phyloP scores from a whole-genome alignment of 35 echinoderm and acorn worm genomes.

The Patiria miniata region DNA sequence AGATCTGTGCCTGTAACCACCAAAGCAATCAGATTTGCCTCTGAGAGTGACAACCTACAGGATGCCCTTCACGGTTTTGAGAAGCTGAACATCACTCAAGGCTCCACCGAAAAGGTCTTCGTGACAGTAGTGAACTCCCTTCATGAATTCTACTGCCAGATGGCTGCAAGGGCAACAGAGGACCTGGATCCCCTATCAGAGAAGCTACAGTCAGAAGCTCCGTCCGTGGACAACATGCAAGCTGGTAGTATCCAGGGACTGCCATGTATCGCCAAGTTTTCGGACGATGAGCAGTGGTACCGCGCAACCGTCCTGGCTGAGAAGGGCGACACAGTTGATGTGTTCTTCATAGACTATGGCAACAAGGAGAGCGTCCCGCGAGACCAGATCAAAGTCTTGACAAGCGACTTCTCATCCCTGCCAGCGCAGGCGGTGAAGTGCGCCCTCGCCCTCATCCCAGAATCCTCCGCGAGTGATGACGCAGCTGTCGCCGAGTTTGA shows the following conservation, averaged over 20 bases:
- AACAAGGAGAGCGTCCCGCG: conserved; percentile 65
- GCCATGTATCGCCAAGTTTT: conserved; percentile 80
- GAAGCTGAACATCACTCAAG: conserved; percentile 15
- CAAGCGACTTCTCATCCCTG: background rate
- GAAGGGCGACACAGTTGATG: background rate
- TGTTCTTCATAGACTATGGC: conserved; percentile 84
- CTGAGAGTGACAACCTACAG: background rate
- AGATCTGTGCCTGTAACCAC: background rate
- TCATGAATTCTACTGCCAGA: conserved; percentile 38
- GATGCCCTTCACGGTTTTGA: background rate
- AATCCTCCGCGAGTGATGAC: conserved; percentile 37
- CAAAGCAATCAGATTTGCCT: background rate
- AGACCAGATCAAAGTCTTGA: conserved; percentile 46
- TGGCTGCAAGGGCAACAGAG: conserved; percentile 46
- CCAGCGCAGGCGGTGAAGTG: conserved; percentile 41
- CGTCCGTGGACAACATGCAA: conserved; percentile 27
- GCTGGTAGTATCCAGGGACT: conserved; percentile 35
- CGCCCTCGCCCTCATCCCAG: conserved; percentile 31
- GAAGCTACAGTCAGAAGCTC: background rate
- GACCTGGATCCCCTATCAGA: conserved; percentile 39
- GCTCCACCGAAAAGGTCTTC: conserved; percentile 33
- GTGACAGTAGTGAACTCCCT: conserved; percentile 31
- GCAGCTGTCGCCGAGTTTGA: conserved; percentile 44
- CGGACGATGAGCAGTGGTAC: conserved; percentile 78
- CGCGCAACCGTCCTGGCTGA: conserved; percentile 58